Conservation (phyloP, 2,797 vertebrate species). For the Zenarchopterus dispar region DNA sequence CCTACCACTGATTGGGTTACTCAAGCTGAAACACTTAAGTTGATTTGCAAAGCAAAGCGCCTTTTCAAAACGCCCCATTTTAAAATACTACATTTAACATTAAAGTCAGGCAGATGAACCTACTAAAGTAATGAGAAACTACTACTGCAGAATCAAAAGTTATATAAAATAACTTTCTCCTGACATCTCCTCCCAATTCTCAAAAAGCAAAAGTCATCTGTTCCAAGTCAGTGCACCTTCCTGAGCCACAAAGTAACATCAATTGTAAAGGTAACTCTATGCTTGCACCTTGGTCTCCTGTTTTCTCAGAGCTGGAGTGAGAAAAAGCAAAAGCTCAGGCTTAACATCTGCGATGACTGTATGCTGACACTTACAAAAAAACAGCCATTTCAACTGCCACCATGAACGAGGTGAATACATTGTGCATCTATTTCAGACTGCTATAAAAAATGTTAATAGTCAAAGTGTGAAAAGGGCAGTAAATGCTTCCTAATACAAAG, state of each 20-base stretch:
- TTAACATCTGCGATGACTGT: conserved; percentile 4
- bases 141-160: not conserved
- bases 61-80: not conserved
- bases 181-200: not conserved
- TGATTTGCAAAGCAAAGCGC: conserved; percentile 21
- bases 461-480: conserved; percentile 9
- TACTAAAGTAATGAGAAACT: not conserved
- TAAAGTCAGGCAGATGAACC: not conserved
- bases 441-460: not conserved
- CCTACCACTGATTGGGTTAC: not conserved
- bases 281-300: conserved; percentile 43
- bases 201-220: not conserved
- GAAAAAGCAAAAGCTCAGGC: conserved; percentile 1
- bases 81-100: not conserved
- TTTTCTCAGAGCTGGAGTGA: not conserved
- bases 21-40: not conserved
- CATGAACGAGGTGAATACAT: not conserved
- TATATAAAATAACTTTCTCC: not conserved
- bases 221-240: not conserved
- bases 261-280: conserved; percentile 16
- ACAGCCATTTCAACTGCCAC: not conserved
- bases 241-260: conserved; percentile 11
- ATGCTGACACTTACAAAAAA: not conserved
- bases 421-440: conserved; percentile 2
- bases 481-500: not conserved